A percentile compares a stretch with the other conserved stretches of the same genome.
Evolutionary conservation across 2,888 invertebrate genomes (phyloP).

Genomic region (Criorhina ranunculi): DNA sequence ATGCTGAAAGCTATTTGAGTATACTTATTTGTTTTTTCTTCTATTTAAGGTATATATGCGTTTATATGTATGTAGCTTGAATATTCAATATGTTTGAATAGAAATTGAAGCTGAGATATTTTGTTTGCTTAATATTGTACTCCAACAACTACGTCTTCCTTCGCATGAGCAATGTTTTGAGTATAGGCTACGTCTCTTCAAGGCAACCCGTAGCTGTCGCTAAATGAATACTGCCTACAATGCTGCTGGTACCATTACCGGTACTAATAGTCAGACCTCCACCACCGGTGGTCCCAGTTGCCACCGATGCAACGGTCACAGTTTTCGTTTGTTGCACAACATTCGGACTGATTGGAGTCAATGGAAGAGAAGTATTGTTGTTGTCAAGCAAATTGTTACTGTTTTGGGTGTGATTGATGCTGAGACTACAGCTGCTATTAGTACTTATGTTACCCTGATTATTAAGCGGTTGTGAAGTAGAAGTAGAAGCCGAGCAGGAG

Average conservation of each 20-base stretch:
- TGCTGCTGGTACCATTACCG: constrained; percentile 67
- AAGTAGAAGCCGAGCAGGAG: constrained; percentile 76
- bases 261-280: constrained; percentile 60
- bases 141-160: constrained; percentile 77
- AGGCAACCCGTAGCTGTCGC: constrained; percentile 74
- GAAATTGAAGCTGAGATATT: constrained; percentile 55
- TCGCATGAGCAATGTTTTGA: constrained; percentile 84
- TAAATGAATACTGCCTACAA: constrained; percentile 80
- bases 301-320: constrained; percentile 76
- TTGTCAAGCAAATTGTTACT: constrained; percentile 68
- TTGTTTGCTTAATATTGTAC: constrained; percentile 32
- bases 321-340: constrained; percentile 81
- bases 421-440: constrained; percentile 75
- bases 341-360: constrained; percentile 83
- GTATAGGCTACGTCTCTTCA: constrained; percentile 85
- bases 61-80: constrained; percentile 60
- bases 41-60: constrained; percentile 53
- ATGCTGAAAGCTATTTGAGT: constrained; percentile 67
- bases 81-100: constrained; percentile 56
- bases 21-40: constrained; percentile 41
- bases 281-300: constrained; percentile 68
- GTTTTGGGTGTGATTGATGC: constrained; percentile 74
- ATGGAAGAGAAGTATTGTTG: constrained; percentile 81
- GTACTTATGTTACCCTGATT: constrained; percentile 74
- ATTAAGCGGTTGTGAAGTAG: constrained; percentile 75